Evolutionary conservation across 2,113 vertebrate genomes (phyloP), one percentile per base, ranked within the genome.

Genomic region (Hyperoodon ampullatus): DNA sequence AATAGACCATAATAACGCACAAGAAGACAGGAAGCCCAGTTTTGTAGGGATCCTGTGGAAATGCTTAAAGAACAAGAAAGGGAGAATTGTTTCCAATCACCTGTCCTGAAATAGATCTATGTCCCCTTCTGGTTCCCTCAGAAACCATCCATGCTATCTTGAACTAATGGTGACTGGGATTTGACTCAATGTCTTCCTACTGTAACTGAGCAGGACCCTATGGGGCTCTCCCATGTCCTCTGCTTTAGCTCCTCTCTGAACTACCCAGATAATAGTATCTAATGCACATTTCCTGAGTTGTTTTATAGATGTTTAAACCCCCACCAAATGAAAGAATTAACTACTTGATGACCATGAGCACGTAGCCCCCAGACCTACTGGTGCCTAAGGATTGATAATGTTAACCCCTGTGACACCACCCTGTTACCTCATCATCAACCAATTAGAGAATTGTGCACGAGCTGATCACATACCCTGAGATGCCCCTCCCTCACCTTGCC

Each of bases 401-500:
- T 6, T 55, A 55, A 55, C 50, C 30, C 44, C 50, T 1, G 33
- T n/a, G 47, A n/a, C 33, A n/a, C 47, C 33, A 14, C 21, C 19
- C 50, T 78, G 50, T 78, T 55, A 77, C 21, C 30, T 78, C 19
- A 78, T 3, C n/a, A 68, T 68, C 65, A 68, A 5, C 21, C 33
- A n/a, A n/a, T 23, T 6, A 78, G 75, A 78, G 75, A 78, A 55
- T 2, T 78, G 50, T 8, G 50, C 75, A n/a, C 0, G 13, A n/a
- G 75, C 0, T 14, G 30, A 8, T 35, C 19, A 14, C 33, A n/a
- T 0, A 4, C 11, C 11, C 11, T 35, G 33, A 9, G 50, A n/a
- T 14, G 6, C 33, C 50, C 33, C 1, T 78, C 33, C 19, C 50
- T 55, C 75, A 14, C 19, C 33, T 78, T 15, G 11, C 50, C 75